A percentile compares a stretch with the other conserved stretches of the same genome.
These are phyloP conservation scores for Neoarius graeffei DNA, from an alignment of 2,113 vertebrate genomes.

Conservation along the genomic window DNA sequence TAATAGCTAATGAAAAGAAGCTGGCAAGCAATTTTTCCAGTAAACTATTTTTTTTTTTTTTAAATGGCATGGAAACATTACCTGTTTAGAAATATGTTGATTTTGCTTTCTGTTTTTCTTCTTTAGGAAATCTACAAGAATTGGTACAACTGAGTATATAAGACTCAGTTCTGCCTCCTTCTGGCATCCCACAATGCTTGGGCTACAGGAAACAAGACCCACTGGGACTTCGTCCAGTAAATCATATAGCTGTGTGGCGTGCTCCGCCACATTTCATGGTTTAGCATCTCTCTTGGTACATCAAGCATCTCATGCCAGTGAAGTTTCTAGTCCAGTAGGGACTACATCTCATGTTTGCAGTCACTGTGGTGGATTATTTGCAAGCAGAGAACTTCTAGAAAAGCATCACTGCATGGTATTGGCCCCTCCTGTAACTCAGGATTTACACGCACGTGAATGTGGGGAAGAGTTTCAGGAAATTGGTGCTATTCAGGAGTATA, in stretches of 20 bases:
- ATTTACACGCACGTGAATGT: slow-evolving; percentile 68
- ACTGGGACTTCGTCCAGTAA: slow-evolving; percentile 60
- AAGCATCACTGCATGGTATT: slow-evolving; percentile 41
- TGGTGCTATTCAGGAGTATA: slow-evolving; percentile 66
- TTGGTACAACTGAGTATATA: neutral
- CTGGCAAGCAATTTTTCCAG: neutral
- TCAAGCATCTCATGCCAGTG: slow-evolving; percentile 62
- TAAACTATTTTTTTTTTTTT: neutral
- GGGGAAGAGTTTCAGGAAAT: slow-evolving; percentile 69
- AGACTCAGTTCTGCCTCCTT: neutral
- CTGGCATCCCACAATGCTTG: slow-evolving; percentile 67
- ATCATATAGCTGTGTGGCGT: slow-evolving; percentile 74
- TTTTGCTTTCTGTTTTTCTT: slow-evolving; percentile 15
- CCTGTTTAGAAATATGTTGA: slow-evolving; percentile 3
- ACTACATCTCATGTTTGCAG: slow-evolving; percentile 49
- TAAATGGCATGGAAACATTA: neutral
- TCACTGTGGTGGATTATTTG: slow-evolving; percentile 52
- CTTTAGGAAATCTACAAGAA: slow-evolving; percentile 40
- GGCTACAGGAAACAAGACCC: slow-evolving; percentile 65
- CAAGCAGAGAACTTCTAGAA: slow-evolving; percentile 55
- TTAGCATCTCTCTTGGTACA: slow-evolving; percentile 75
- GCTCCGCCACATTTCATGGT: slow-evolving; percentile 72
- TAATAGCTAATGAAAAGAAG: neutral
- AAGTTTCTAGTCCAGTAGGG: slow-evolving; percentile 48
- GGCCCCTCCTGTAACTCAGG: slow-evolving; percentile 31